Base-by-base conservation (phyloP, 2,113 vertebrate genomes). In the Pantherophis guttatus region DNA sequence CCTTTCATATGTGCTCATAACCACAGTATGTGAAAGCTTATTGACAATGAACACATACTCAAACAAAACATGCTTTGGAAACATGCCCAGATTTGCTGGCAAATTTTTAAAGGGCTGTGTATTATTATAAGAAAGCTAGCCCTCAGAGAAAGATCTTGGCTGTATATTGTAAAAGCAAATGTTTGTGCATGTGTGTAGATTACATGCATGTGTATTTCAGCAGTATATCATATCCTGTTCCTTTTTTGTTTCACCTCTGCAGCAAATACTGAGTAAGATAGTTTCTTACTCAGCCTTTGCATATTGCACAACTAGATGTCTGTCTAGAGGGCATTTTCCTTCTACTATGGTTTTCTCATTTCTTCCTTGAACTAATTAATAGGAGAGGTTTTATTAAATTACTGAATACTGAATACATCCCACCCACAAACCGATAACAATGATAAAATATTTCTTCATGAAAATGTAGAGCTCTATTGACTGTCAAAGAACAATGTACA, bases 401-500 rank as follows among this genome's bases (percentile, higher is more conserved):
- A 94, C 87, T 94, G 93, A 97, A 96, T 95, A 94, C 87, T 94
- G 93, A 97, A 96, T 92, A 87, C 17, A 92, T 26, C 87, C 44
- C 12, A 39, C 26, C 87, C 57, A 12, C 81, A 65, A 89, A 86
- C 88, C 59, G 52, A 95, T 39, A 86, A 19, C 90, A 81, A 2
- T 87, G 55, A 87, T 15, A 87, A 91, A 90, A 86, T 89, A 10
- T 4, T 48, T 33, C 2, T 90, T 93, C 87, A 85, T 93, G 92
- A 87, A 87, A 24, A 52, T 33, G 9, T 87, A 29, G 21, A 2
- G 11, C 4, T 0, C 48, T 52, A 21, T 55, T 55, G 33, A 94
- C 92, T 90, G 55, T 90, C 86, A 8, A 1, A 87, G 89, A 89
- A 55, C 91, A 93, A 91, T 93, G 90, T 90, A 90, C 5, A 0